A percentile compares a stretch with the other conserved stretches of the same genome.
Evolutionary conservation across 2,113 vertebrate genomes (phyloP).

Genomic region (Leptosomus discolor): DNA sequence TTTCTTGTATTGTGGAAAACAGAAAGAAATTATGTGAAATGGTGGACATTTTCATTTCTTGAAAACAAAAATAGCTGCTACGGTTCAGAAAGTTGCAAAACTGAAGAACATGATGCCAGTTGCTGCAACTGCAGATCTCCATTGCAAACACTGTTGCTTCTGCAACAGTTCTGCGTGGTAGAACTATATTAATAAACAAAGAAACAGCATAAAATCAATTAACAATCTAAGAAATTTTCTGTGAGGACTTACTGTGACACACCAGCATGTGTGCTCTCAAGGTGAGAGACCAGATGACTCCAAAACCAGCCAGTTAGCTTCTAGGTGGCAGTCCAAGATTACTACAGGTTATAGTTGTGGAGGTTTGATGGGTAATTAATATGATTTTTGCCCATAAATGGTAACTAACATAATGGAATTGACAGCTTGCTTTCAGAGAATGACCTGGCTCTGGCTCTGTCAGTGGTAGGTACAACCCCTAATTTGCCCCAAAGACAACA

Average conservation of each 20-base stretch:
- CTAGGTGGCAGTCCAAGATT: background rate
- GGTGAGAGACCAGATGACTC: background rate
- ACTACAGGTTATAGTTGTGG: background rate
- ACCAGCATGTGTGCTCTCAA: background rate
- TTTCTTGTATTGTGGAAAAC: background rate
- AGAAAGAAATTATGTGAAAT: background rate
- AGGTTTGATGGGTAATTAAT: background rate
- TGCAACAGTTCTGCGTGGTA: background rate
- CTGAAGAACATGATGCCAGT: background rate
- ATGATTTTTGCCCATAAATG: background rate
- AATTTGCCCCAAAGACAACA: background rate
- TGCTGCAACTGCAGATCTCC: background rate
- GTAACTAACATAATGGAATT: background rate
- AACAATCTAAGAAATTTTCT: background rate
- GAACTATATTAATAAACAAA: background rate
- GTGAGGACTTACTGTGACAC: background rate
- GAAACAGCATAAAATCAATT: background rate
- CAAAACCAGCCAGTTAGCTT: background rate
- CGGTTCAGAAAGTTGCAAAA: background rate
- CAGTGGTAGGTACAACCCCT: fast-evolving
- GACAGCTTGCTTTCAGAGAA: background rate
- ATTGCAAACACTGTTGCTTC: background rate
- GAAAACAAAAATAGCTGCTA: background rate
- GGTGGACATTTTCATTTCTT: background rate
- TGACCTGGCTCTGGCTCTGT: background rate